These are phyloP conservation scores for Bursaphelenchus okinawaensis DNA, from an alignment of 2,888 invertebrate species.

Conservation along the genomic window DNA sequence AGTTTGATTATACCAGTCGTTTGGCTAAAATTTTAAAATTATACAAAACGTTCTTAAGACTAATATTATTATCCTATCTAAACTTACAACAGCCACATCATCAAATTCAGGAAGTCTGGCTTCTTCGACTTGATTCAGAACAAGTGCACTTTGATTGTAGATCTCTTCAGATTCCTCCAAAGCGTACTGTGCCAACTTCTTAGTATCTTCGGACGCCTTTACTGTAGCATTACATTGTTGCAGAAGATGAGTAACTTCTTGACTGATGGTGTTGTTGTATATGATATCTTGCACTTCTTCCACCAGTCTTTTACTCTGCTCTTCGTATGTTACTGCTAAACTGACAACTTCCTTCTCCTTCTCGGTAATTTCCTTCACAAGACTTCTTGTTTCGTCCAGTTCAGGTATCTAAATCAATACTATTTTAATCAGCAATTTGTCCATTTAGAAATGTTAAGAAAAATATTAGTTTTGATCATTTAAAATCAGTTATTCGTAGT, in stretches of 20 bases:
- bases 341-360: conserved; percentile 41
- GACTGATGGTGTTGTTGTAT: conserved; percentile 36
- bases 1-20: no score
- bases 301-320: conserved; percentile 40
- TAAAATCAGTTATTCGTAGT: no score
- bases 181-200: no score
- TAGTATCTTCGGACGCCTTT: neutral
- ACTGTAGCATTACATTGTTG: conserved; percentile 63
- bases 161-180: conserved; percentile 24
- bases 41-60: no score
- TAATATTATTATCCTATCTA: no score
- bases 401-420: neutral
- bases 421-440: neutral
- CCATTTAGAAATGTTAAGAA: neutral
- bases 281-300: conserved; percentile 49
- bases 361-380: conserved; percentile 55
- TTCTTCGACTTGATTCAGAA: conserved; percentile 21
- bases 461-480: no score
- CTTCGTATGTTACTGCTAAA: conserved; percentile 40
- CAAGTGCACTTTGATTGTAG: conserved; percentile 24
- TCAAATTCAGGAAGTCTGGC: conserved; percentile 11
- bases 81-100: no score
- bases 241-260: conserved; percentile 59
- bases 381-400: conserved; percentile 11
- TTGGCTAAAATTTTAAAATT: no score